phyloP scores from a whole-genome alignment of 2,888 invertebrate genomes.

The Metacarcinus magister region DNA sequence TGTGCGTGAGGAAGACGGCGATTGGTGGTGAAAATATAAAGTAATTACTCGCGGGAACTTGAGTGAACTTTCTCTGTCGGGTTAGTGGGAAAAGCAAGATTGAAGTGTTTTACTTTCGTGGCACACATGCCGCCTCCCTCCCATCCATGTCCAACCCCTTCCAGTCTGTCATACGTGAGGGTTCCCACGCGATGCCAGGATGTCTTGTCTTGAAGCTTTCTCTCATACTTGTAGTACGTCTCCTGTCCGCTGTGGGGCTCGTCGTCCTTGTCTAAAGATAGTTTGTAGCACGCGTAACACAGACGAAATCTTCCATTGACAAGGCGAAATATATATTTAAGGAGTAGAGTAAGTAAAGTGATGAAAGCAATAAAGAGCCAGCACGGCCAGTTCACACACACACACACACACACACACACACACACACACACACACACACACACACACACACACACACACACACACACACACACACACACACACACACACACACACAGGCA shows the following conservation, averaged over 20 bases:
- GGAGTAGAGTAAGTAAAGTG: neutral
- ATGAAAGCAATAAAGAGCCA: neutral
- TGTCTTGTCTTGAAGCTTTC: constrained; percentile 19
- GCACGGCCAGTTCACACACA: neutral
- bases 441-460: too few species aligned
- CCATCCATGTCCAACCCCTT: neutral
- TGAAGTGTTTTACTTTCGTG: neutral
- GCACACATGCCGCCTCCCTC: neutral
- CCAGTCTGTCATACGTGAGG: neutral
- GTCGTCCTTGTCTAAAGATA: neutral
- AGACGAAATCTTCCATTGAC: neutral
- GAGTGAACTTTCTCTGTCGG: neutral
- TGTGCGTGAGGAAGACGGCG: neutral
- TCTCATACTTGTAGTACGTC: neutral
- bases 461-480: neutral
- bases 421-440: too few species aligned
- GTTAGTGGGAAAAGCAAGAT: neutral
- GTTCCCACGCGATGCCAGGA: neutral
- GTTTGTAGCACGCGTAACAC: neutral
- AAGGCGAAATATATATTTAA: neutral
- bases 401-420: too few species aligned
- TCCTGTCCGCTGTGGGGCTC: neutral
- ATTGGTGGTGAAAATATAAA: neutral
- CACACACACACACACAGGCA: neutral
- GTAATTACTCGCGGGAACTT: neutral